Evolutionary conservation across 2,797 vertebrate species (phyloP).

Genomic region (Danio aesculapii): DNA sequence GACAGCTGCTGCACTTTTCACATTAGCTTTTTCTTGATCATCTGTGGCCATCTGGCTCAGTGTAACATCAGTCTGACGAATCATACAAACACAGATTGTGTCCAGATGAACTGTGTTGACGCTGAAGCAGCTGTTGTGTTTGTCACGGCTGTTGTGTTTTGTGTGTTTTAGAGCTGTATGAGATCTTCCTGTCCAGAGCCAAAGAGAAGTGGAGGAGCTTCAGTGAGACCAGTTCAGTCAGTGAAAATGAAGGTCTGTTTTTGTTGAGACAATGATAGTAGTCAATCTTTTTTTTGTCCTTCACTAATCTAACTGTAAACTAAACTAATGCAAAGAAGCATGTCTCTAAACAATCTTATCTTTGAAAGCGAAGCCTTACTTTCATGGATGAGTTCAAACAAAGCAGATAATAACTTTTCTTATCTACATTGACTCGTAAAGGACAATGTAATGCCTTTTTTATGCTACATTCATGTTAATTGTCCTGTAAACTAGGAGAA

Average conservation of each 20-base stretch:
- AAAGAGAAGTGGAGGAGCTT: conserved; percentile 98
- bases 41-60: neutral
- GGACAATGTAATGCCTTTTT: too few relatives aligned
- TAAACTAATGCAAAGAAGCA: neutral
- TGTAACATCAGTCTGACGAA: neutral
- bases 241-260: conserved; percentile 86
- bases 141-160: conserved; percentile 18
- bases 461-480: neutral
- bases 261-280: neutral
- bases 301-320: neutral
- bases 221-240: conserved; percentile 90
- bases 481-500: neutral
- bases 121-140: conserved; percentile 37
- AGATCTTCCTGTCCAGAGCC: conserved; percentile 97
- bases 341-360: neutral
- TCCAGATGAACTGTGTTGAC: conserved; percentile 25
- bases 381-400: neutral
- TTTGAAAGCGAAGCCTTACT: neutral
- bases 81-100: neutral
- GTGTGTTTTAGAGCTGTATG: conserved; percentile 88
- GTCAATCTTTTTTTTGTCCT: neutral
- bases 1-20: conserved; percentile 36
- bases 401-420: neutral
- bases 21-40: neutral
- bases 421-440: conserved; percentile 2